These are phyloP conservation scores for Ectemnius lituratus DNA, from an alignment of 2,888 invertebrate species.

Conservation along the genomic window DNA sequence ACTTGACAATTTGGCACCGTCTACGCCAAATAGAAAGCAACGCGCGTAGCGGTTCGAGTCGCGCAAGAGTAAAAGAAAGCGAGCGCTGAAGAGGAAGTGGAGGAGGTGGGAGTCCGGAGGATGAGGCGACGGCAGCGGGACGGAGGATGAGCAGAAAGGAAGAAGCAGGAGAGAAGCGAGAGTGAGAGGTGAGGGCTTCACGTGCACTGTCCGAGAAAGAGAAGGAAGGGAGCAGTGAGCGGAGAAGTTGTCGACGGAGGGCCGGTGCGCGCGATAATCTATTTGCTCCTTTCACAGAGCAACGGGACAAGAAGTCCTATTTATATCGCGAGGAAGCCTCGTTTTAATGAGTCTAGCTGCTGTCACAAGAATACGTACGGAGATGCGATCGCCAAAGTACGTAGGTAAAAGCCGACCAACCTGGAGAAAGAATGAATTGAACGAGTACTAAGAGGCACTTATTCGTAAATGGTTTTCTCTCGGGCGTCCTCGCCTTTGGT, in stretches of 20 bases:
- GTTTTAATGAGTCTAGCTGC: conserved; percentile 76
- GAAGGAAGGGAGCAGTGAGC: conserved; percentile 26
- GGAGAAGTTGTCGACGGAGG: conserved; percentile 47
- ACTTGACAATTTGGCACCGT: conserved; percentile 75
- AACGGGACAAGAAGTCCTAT: conserved; percentile 67
- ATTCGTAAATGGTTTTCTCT: conserved; percentile 18
- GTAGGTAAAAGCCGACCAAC: conserved; percentile 39
- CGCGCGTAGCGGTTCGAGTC: conserved; percentile 39
- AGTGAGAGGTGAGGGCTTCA: conserved; percentile 21
- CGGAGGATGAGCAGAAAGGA: conserved; percentile 16
- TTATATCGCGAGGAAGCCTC: conserved; percentile 73
- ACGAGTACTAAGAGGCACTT: conserved; percentile 22
- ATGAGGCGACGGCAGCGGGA: conserved; percentile 12
- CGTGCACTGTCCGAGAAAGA: conserved; percentile 8
- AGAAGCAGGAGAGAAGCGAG: conserved; percentile 22
- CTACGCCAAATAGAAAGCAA: conserved; percentile 73
- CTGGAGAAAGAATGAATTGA: conserved; percentile 28
- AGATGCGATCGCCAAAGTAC: conserved; percentile 68
- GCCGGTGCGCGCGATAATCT: conserved; percentile 57
- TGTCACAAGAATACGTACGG: conserved; percentile 68
- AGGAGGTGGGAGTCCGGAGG: conserved; percentile 18
- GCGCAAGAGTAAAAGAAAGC: conserved; percentile 34
- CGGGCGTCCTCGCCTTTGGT: neutral
- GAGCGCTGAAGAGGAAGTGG: neutral
- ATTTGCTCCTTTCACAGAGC: conserved; percentile 62